Conservation (phyloP, 1,140 invertebrate genomes). For the Anastrepha obliqua region DNA sequence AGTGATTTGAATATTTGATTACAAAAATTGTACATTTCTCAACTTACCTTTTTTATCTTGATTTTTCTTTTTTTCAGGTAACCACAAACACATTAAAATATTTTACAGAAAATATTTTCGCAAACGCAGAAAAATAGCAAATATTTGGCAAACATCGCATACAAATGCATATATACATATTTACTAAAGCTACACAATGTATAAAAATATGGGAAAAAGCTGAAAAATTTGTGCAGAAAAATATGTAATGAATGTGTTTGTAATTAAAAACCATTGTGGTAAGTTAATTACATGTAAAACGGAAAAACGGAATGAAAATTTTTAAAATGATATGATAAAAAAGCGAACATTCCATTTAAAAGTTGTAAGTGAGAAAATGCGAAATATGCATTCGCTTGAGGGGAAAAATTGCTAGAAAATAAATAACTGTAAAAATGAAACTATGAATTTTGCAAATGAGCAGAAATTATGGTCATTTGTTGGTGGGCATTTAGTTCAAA, state of each 20-base stretch:
- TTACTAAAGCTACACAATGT: not conserved
- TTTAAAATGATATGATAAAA: not conserved
- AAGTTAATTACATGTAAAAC: slow-evolving; percentile 27
- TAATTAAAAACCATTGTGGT: slow-evolving; percentile 35
- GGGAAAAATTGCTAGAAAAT: too few relatives aligned
- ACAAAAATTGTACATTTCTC: slow-evolving; percentile 8
- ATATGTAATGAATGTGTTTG: slow-evolving; percentile 39
- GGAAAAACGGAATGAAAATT: not conserved
- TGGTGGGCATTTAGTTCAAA: too few relatives aligned
- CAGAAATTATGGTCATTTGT: too few relatives aligned
- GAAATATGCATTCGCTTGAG: not conserved
- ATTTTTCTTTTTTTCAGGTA: slow-evolving; percentile 3
- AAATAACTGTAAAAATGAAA: too few relatives aligned
- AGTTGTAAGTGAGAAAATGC: too few relatives aligned
- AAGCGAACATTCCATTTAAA: not conserved
- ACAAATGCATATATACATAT: not conserved
- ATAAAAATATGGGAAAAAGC: not conserved
- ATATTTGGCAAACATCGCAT: not conserved
- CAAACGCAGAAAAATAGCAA: not conserved
- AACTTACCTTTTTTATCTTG: not conserved
- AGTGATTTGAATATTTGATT: slow-evolving; percentile 52
- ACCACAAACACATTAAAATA: slow-evolving; percentile 42
- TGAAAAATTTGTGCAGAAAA: slow-evolving; percentile 15
- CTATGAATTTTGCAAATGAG: too few relatives aligned
- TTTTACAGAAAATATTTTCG: slow-evolving; percentile 10